Percentiles rank a stretch among this genome's conserved stretches.
Conservation (phyloP, 2,888 invertebrate species). For the Ditula angustiorana region DNA sequence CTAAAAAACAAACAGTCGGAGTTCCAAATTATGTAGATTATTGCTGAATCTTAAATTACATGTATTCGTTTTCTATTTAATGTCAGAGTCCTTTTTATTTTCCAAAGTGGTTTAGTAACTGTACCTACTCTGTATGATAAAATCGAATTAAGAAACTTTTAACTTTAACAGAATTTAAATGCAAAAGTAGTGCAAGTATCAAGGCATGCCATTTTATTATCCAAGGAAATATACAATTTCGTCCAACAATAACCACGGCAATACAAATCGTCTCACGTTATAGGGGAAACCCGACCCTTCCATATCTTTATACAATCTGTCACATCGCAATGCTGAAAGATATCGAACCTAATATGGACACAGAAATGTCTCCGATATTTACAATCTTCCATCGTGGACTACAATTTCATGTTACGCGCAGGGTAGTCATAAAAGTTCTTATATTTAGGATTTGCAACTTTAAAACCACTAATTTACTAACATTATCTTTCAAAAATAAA, state of each 20-base stretch:
- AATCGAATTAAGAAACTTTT: no score
- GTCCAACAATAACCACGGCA: conserved; percentile 12
- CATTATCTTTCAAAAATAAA: no score
- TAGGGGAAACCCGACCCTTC: conserved; percentile 22
- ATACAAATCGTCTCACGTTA: conserved; percentile 20
- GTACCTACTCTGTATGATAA: no score
- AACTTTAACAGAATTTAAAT: no score
- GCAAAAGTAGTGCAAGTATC: background rate
- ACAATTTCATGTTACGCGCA: background rate
- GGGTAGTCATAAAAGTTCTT: no score
- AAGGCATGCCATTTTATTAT: conserved; percentile 1
- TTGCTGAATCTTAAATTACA: conserved; percentile 16
- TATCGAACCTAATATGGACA: conserved; percentile 24
- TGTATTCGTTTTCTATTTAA: background rate
- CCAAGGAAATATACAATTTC: conserved; percentile 10
- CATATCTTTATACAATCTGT: conserved; percentile 36
- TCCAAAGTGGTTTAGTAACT: background rate
- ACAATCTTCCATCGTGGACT: background rate
- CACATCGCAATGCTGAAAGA: conserved; percentile 27
- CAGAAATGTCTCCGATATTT: background rate
- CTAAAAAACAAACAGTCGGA: conserved; percentile 25
- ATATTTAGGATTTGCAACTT: no score
- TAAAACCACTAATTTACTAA: no score
- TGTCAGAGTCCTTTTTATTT: background rate
- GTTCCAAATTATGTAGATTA: conserved; percentile 31